Evolutionary conservation across 1,140 invertebrate genomes (phyloP).

Genomic region (Chymomyza costata): DNA sequence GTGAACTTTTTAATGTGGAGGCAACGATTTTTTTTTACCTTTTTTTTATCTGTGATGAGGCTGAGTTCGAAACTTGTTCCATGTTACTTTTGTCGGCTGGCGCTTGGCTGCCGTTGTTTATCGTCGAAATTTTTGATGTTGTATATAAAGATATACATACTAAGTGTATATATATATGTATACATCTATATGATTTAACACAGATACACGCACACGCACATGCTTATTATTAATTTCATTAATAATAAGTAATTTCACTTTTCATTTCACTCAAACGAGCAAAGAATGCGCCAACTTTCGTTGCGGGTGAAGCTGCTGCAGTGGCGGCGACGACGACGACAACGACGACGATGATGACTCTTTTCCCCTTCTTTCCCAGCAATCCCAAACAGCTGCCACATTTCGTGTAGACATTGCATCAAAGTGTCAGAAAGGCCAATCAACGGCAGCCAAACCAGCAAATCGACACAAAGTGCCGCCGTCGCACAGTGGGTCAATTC

Average conservation of each 20-base stretch:
- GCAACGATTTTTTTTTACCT: conserved; percentile 46
- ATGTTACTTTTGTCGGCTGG: conserved; percentile 27
- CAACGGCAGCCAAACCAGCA: conserved; percentile 36
- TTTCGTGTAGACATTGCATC: too few relatives aligned
- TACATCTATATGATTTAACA: conserved; percentile 71
- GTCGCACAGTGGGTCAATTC: too few relatives aligned
- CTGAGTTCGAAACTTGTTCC: conserved; percentile 52
- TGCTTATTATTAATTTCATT: conserved; percentile 71
- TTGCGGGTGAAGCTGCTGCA: conserved; percentile 58
- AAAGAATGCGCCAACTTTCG: conserved; percentile 65
- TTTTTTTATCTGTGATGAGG: not conserved
- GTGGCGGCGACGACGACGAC: too few relatives aligned
- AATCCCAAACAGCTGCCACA: too few relatives aligned
- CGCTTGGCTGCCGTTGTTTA: conserved; percentile 14
- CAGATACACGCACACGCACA: conserved; percentile 35
- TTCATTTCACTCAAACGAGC: conserved; percentile 58
- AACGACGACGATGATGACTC: too few relatives aligned
- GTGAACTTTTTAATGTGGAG: conserved; percentile 66
- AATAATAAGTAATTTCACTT: conserved; percentile 73
- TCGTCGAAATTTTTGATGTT: too few relatives aligned
- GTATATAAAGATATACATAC: too few relatives aligned
- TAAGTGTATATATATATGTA: too few relatives aligned
- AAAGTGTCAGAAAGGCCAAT: conserved; percentile 52
- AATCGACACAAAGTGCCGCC: conserved; percentile 26
- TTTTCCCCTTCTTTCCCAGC: too few relatives aligned